Base-by-base conservation (phyloP, 2,888 invertebrate species). In the Mellilla xanthometata region DNA sequence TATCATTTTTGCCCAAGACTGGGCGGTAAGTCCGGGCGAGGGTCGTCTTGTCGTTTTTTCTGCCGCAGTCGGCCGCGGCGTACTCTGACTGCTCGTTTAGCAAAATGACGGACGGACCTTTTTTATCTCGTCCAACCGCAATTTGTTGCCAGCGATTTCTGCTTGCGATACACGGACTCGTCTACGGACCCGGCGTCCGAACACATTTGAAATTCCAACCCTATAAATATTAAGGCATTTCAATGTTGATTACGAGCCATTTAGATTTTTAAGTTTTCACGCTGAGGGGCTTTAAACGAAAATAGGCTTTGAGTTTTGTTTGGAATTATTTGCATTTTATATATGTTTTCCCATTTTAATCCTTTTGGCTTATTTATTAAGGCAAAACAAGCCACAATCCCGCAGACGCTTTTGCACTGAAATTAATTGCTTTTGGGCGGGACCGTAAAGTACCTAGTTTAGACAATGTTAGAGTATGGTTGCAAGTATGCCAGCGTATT, bases 31-130 rank as follows among this genome's bases (percentile, higher is more conserved):
- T 47, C 38, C 43, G 40, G 44, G 58, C 58, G 58, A 67, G 71
- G 77, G 72, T 72, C 62, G 68, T 52, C 50, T 58, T 57, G 64
- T 68, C 65, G 71, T 75, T 80, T 77, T 78, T 76, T 74, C 63
- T 56, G 52, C 69, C 70, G 68, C 73, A 72, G 66, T 69, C 70
- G 60, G 64, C 72, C 68, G 64, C 63, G 61, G 53, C 65, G 65
- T 62, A 65, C 73, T 75, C 68, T 60, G 65, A 65, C 68, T 70
- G 81, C 76, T 84, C 86, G 82, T 84, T 85, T 83, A 79, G 73
- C 80, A 78, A 83, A 88, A 87, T 85, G 85, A 85, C 83, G 83
- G 77, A 84, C 84, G 78, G 77, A 83, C 88, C 88, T 84, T 88
- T 88, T 88, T 87, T 87, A 86, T 86, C 85, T 86, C 70, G 69